These are phyloP conservation scores for Xiphorhynchus erythropygius DNA, from an alignment of 2,797 vertebrate genomes.

Conservation along the genomic window DNA sequence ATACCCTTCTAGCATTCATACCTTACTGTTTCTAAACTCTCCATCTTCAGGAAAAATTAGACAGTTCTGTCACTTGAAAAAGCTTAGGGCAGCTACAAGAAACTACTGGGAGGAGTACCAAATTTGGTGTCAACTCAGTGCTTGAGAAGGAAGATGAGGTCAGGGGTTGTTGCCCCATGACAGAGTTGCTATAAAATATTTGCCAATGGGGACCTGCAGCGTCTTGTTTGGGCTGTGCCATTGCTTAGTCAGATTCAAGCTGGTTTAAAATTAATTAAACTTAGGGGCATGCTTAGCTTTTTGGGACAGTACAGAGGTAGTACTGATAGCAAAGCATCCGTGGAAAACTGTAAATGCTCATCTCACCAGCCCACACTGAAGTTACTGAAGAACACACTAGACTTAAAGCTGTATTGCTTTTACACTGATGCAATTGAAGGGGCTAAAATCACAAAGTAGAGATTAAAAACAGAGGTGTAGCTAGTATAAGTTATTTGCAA, in stretches of 20 bases:
- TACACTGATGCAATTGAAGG: not conserved
- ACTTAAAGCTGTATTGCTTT: not conserved
- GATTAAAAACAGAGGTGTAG: not conserved
- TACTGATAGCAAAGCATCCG: not conserved
- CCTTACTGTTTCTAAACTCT: not conserved
- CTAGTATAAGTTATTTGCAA: not conserved
- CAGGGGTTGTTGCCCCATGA: not conserved
- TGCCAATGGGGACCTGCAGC: not conserved
- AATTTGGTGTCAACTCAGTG: not conserved
- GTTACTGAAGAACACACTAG: not conserved
- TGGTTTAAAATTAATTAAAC: not conserved
- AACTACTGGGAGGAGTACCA: not conserved
- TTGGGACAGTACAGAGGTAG: not conserved
- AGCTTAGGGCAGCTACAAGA: not conserved
- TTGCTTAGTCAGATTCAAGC: not conserved
- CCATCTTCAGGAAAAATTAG: not conserved
- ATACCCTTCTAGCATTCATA: not conserved
- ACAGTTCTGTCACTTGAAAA: not conserved
- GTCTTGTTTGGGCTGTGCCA: not conserved
- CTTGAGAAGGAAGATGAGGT: not conserved
- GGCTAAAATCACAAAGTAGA: not conserved
- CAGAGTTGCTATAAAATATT: not conserved
- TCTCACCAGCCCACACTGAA: not conserved
- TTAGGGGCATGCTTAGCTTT: not conserved
- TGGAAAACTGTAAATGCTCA: not conserved